Evolutionary conservation across 2,888 invertebrate genomes (phyloP), one percentile per base, ranked within the genome.

Genomic region (Oscheius myriophilus): DNA sequence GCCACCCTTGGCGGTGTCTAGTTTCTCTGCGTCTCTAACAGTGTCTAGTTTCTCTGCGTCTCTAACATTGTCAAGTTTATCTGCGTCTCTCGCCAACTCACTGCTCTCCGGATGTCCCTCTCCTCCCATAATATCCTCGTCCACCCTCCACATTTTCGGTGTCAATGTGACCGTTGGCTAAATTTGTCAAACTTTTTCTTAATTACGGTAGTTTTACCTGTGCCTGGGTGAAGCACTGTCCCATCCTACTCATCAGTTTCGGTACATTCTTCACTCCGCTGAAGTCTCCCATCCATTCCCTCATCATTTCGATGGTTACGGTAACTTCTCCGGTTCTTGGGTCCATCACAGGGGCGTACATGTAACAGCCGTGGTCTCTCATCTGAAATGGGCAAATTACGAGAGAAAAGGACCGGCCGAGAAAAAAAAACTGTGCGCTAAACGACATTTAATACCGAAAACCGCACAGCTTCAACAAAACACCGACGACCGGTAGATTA

Each of bases 161-260:
- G 54, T 23, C 16, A 81, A 67, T 6, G 43, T 46, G 14, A 78
- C 72, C 0, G 78, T 75, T 14, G 76, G 78, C 67, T 80, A 57
- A 16, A 67, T 63, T 42, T 6, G 21, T 12, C 12, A n/a, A 51
- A 51, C 39, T 4, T 41, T 21, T 21, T 25, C 12, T 61, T 61
- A 33, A 9, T 6, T 33, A 33, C 33, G 33, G 33, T 23, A 51
- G 21, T n/a, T n/a, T n/a, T n/a, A 71, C 73, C 69, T 72, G 78
- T 0, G 83, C 81, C 55, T 86, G 86, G 1, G 87, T 87, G 70
- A 87, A 87, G 69, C 86, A 86, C 55, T 87, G 87, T n/a, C 87
- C 87, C 81, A 87, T 84, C 26, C 87, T 75, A 18, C 87, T 84
- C 81, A 87, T 86, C 71, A 87, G 80, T 67, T 87, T 87, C 0